Evolutionary conservation across 2,797 vertebrate species (phyloP).

Genomic region (Emydoidea blandingii): DNA sequence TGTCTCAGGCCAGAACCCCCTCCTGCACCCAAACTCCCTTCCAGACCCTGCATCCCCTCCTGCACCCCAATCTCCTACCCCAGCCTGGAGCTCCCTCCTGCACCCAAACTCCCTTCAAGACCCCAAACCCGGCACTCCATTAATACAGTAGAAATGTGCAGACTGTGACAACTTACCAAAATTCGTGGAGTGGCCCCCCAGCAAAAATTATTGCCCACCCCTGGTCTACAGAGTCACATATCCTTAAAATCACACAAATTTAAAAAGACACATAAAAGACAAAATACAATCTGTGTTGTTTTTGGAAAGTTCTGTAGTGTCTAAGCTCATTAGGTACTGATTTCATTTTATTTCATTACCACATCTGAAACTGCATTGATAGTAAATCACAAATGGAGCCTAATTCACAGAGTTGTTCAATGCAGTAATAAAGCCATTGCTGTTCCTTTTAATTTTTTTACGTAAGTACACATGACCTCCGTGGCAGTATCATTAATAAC

Average conservation of each 20-base stretch:
- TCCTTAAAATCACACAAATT: slow-evolving; percentile 9
- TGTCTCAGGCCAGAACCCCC: too few species aligned
- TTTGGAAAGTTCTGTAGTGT: neutral
- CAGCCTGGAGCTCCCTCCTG: too few species aligned
- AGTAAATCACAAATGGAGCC: slow-evolving; percentile 35
- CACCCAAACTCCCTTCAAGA: too few species aligned
- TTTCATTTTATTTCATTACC: slow-evolving; percentile 38
- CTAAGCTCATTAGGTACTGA: neutral
- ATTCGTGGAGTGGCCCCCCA: too few species aligned
- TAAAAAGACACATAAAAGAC: neutral
- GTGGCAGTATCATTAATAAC: neutral
- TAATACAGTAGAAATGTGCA: too few species aligned
- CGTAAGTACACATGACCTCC: neutral
- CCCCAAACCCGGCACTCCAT: too few species aligned
- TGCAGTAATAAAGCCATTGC: slow-evolving; percentile 11
- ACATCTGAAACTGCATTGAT: slow-evolving; percentile 45
- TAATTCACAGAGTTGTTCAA: slow-evolving; percentile 34
- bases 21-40: too few species aligned
- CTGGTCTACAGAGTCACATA: neutral
- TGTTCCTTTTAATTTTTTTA: neutral
- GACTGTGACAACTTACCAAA: too few species aligned
- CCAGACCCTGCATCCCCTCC: too few species aligned
- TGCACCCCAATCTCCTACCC: too few species aligned
- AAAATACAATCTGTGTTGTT: neutral
- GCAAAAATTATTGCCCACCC: too few species aligned